A percentile compares a stretch with the other conserved stretches of the same genome.
Conservation (phyloP, 2,113 vertebrate species). For the Perca schrenkii region DNA sequence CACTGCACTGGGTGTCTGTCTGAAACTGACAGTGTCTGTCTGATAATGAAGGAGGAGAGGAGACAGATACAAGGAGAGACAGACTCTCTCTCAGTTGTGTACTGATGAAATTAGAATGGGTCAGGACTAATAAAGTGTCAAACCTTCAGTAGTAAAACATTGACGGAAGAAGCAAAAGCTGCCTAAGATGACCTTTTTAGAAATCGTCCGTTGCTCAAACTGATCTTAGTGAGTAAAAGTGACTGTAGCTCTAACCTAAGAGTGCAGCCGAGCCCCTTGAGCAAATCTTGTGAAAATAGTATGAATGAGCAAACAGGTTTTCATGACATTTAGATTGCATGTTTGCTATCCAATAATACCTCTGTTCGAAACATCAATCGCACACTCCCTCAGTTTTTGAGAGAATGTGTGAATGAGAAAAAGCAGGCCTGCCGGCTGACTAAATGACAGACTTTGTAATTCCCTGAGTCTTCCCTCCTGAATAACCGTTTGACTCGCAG, state of each 20-base stretch:
- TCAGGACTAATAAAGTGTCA: conserved; percentile 49
- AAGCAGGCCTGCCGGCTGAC: neutral
- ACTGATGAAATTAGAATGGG: conserved; percentile 65
- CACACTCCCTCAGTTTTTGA: neutral
- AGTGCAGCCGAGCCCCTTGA: neutral
- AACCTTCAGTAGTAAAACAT: conserved; percentile 37
- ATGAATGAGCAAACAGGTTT: conserved; percentile 14
- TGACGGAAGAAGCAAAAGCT: conserved; percentile 22
- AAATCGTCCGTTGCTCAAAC: conserved; percentile 21
- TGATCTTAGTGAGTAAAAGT: conserved; percentile 2
- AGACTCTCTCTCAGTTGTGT: conserved; percentile 38
- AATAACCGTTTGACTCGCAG: conserved; percentile 11
- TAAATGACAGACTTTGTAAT: conserved; percentile 24
- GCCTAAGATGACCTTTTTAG: conserved; percentile 43
- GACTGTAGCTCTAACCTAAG: neutral
- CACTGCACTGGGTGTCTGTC: conserved; percentile 69
- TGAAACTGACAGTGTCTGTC: conserved; percentile 53
- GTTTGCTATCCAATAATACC: conserved; percentile 4
- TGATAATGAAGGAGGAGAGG: conserved; percentile 67
- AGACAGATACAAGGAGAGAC: conserved; percentile 37
- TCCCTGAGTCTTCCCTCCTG: neutral
- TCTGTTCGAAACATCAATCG: conserved; percentile 26
- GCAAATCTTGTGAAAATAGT: neutral
- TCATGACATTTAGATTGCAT: conserved; percentile 18
- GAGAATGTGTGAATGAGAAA: conserved; percentile 31